Evolutionary conservation across 2,888 invertebrate genomes (phyloP).

Genomic region (Andrena praecox): DNA sequence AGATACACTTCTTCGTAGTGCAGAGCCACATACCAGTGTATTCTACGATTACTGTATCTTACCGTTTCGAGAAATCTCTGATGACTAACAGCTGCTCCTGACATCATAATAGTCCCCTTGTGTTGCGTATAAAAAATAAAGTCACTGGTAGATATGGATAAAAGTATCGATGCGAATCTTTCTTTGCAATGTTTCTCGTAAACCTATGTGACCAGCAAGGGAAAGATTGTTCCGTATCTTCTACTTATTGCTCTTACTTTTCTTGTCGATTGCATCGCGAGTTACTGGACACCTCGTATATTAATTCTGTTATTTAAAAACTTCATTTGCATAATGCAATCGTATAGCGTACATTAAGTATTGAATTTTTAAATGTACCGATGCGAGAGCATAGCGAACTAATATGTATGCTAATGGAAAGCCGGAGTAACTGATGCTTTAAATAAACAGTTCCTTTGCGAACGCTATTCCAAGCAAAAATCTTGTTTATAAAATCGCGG

Average conservation of each 20-base stretch:
- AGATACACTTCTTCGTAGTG: constrained; percentile 18
- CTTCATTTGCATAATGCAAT: constrained; percentile 16
- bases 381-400: background rate
- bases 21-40: constrained; percentile 7
- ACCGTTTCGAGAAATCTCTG: constrained; percentile 26
- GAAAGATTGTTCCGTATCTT: background rate
- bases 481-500: constrained; percentile 16
- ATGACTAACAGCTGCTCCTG: constrained; percentile 7
- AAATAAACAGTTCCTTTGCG: constrained; percentile 1
- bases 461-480: background rate
- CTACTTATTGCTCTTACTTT: background rate
- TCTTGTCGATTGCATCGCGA: background rate
- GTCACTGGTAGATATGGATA: background rate
- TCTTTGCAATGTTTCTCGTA: background rate
- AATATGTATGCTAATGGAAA: constrained; percentile 17
- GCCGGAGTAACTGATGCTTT: background rate
- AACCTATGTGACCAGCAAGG: background rate
- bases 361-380: constrained; percentile 1
- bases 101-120: constrained; percentile 7
- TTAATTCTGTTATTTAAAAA: background rate
- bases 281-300: background rate
- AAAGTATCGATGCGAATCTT: background rate
- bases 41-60: constrained; percentile 36
- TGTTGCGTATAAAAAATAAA: background rate
- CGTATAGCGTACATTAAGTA: background rate